Percentiles rank a stretch among this genome's conserved stretches.
Conservation (phyloP, 2,113 vertebrate species). For the Trematocara zebra region DNA sequence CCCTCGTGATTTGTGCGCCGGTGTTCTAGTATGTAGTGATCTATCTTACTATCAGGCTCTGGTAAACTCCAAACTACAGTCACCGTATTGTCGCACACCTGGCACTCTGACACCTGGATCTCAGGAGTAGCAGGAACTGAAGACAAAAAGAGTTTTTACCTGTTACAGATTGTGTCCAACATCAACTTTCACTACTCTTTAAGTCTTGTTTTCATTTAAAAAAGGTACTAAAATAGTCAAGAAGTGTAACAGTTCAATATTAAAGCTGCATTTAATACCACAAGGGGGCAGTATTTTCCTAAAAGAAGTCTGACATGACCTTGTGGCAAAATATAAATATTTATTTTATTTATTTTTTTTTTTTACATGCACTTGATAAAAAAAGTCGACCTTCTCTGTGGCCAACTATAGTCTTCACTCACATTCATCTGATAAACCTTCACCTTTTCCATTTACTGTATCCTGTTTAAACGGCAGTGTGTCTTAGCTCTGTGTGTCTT, state of each 20-base stretch:
- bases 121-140: constrained; percentile 87
- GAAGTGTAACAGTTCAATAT: not conserved
- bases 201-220: not conserved
- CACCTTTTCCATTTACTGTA: too few species aligned
- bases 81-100: constrained; percentile 91
- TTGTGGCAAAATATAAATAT: not conserved
- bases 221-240: not conserved
- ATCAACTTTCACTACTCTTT: not conserved
- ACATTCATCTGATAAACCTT: not conserved
- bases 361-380: not conserved
- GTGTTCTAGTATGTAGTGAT: constrained; percentile 90
- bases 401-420: not conserved
- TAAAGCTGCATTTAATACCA: not conserved
- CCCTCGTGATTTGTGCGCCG: constrained; percentile 90
- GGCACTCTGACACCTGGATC: constrained; percentile 82
- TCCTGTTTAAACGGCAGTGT: not conserved
- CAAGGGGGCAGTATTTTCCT: not conserved
- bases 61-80: constrained; percentile 82
- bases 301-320: not conserved
- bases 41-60: constrained; percentile 85
- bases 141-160: not conserved
- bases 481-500: not conserved
- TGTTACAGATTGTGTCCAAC: not conserved
- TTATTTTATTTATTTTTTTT: fast-evolving
- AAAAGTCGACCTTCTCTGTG: not conserved